phyloP scores from a whole-genome alignment of 2,888 invertebrate genomes.

The Ophion ellenae region DNA sequence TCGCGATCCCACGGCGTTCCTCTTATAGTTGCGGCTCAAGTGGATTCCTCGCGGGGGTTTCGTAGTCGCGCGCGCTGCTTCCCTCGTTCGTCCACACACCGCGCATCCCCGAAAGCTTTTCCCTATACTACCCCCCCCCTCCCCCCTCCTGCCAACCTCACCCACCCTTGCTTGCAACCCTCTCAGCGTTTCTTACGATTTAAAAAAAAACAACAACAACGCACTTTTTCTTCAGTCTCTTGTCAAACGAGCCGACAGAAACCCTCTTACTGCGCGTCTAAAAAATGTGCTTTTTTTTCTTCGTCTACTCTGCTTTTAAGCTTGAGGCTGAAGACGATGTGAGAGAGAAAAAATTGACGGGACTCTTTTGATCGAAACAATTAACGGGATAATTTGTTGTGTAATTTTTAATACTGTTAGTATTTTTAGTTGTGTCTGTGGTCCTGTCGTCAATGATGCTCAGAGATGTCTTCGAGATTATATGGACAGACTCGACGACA shows the following conservation, averaged over 20 bases:
- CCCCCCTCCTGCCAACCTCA: slow-evolving; percentile 33
- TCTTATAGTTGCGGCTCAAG: slow-evolving; percentile 74
- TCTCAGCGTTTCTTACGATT: not conserved
- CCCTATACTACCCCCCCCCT: slow-evolving; percentile 46
- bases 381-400: too few species aligned
- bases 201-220: not conserved
- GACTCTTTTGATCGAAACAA: too few species aligned
- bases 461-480: too few species aligned
- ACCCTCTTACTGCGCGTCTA: too few species aligned
- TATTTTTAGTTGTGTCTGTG: too few species aligned
- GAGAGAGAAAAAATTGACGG: too few species aligned
- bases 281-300: too few species aligned
- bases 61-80: slow-evolving; percentile 60
- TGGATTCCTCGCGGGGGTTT: slow-evolving; percentile 68
- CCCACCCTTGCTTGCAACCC: slow-evolving; percentile 42
- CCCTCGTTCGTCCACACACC: slow-evolving; percentile 58
- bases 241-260: not conserved
- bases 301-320: too few species aligned
- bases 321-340: too few species aligned
- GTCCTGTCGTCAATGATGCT: too few species aligned
- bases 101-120: slow-evolving; percentile 73
- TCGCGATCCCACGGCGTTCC: slow-evolving; percentile 75
- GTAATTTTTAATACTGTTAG: too few species aligned
- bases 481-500: too few species aligned
- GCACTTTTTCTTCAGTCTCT: slow-evolving; percentile 37